Percentiles rank a stretch among this genome's conserved stretches.
phyloP scores from a whole-genome alignment of 2,797 vertebrate species.

The Spheniscus humboldti region DNA sequence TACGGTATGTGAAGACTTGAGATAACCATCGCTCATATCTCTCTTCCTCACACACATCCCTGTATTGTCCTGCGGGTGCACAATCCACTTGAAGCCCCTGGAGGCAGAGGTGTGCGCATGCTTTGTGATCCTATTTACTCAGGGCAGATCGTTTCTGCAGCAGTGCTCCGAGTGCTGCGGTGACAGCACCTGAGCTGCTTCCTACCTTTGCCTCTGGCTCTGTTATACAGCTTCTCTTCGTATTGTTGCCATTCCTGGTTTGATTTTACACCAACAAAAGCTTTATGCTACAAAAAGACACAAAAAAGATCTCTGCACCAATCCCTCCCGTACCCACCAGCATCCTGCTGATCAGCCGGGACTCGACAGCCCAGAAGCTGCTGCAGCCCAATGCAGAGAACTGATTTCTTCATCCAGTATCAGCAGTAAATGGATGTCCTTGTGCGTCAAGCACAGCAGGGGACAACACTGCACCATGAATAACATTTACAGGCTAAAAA shows the following conservation, averaged over 20 bases:
- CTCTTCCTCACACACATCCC: conserved; percentile 51
- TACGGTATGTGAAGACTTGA: not conserved
- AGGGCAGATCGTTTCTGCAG: not conserved
- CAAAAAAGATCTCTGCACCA: not conserved
- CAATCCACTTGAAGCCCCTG: not conserved
- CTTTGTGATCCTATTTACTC: not conserved
- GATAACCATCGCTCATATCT: not conserved
- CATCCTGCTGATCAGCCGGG: not conserved
- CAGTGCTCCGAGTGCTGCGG: not conserved
- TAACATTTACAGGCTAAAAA: not conserved
- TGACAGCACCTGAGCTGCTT: not conserved
- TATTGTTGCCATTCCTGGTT: not conserved
- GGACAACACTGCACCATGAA: not conserved
- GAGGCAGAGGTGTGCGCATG: not conserved
- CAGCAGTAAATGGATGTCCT: not conserved
- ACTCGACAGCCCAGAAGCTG: not conserved
- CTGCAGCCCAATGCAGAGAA: not conserved
- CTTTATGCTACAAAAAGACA: not conserved
- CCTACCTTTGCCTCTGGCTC: not conserved
- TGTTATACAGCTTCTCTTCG: not conserved
- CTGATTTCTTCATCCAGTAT: not conserved
- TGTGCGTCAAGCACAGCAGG: not conserved
- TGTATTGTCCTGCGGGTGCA: conserved; percentile 1
- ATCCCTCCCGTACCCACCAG: not conserved
- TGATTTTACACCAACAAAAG: not conserved